Conservation (phyloP, 35 echinoderm and acorn worm species). For the Ophiothrix spiculata region DNA sequence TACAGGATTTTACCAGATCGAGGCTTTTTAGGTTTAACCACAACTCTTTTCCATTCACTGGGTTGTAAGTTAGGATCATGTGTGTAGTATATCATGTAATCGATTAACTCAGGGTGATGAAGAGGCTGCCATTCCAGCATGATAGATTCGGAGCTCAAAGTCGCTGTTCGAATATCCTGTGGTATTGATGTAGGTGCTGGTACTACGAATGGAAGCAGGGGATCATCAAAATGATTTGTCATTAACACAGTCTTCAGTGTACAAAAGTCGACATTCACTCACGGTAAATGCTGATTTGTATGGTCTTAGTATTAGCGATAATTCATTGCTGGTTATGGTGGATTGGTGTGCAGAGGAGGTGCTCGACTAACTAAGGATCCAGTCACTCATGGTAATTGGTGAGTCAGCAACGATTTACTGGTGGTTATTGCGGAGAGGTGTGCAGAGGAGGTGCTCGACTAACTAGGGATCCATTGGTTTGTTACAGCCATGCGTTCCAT, state of each 20-base stretch:
- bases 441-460: no score
- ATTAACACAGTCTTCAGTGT: no score
- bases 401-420: no score
- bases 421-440: no score
- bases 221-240: neutral
- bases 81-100: neutral
- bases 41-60: neutral
- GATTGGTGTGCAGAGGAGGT: neutral
- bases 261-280: no score
- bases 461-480: no score
- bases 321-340: neutral
- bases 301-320: neutral
- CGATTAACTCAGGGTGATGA: neutral
- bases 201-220: neutral
- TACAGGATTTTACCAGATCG: neutral
- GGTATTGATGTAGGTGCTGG: neutral
- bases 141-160: neutral
- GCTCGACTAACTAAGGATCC: neutral
- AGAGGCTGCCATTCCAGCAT: slow-evolving; percentile 1
- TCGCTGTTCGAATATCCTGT: neutral
- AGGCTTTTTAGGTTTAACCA: neutral
- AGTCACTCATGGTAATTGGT: no score
- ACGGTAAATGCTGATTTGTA: no score
- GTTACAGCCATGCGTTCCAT: no score
- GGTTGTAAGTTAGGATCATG: neutral